phyloP scores from a whole-genome alignment of 2,888 invertebrate species.

The Pseudococcus longispinus region DNA sequence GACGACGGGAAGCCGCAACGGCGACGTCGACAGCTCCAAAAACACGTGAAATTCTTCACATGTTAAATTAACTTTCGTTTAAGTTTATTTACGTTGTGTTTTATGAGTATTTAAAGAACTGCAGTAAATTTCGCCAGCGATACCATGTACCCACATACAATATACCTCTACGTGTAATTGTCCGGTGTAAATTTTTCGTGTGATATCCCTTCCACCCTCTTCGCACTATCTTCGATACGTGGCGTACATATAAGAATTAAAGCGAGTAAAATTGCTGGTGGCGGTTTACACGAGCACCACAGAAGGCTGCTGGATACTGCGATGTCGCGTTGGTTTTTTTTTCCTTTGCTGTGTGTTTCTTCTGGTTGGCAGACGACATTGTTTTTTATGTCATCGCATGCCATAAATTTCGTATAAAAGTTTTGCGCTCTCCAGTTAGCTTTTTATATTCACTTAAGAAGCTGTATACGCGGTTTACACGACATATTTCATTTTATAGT shows the following conservation, averaged over 20 bases:
- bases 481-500: constrained; percentile 40
- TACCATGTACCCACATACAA: not conserved
- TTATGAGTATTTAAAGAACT: constrained; percentile 34
- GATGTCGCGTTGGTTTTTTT: not conserved
- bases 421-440: constrained; percentile 37
- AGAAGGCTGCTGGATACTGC: not conserved
- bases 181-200: constrained; percentile 21
- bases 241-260: not conserved
- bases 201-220: not conserved
- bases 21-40: not conserved
- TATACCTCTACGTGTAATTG: not conserved
- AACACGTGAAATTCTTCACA: constrained; percentile 38
- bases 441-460: constrained; percentile 47
- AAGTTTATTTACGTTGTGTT: constrained; percentile 31
- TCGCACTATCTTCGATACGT: not conserved
- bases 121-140: not conserved
- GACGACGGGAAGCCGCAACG: not conserved
- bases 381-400: constrained; percentile 34
- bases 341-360: too few relatives aligned
- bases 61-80: constrained; percentile 38
- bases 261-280: not conserved
- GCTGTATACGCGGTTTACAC: constrained; percentile 46
- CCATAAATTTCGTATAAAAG: constrained; percentile 42
- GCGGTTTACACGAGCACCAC: not conserved
- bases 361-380: not conserved